Percentiles rank a stretch among this genome's conserved stretches.
These are phyloP conservation scores for Pogoniulus pusillus DNA, from an alignment of 2,797 vertebrate species.

Conservation along the genomic window DNA sequence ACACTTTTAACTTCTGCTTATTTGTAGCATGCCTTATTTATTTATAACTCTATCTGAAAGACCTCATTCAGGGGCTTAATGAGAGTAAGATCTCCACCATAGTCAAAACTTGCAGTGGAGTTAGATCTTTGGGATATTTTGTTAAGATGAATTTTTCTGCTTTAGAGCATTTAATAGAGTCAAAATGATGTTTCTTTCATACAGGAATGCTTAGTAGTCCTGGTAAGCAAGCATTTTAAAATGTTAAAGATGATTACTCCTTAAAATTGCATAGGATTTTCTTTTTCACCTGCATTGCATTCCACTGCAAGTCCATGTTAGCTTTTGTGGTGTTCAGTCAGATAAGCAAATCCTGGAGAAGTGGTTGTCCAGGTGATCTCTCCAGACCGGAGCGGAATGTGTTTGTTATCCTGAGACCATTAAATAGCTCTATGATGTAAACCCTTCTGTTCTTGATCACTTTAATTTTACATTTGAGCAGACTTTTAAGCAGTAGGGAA, in stretches of 20 bases:
- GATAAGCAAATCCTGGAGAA: not conserved
- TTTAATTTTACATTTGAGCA: not conserved
- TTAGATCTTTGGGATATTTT: not conserved
- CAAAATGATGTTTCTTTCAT: not conserved
- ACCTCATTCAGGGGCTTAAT: not conserved
- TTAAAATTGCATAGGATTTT: not conserved
- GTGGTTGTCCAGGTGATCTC: not conserved
- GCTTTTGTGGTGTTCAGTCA: not conserved
- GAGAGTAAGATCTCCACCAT: not conserved
- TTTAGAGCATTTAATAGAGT: not conserved
- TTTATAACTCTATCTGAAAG: not conserved
- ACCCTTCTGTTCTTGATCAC: not conserved
- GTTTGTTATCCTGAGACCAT: not conserved
- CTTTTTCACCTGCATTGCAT: not conserved
- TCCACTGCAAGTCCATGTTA: not conserved
- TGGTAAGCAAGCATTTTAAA: not conserved
- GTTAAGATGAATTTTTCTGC: not conserved
- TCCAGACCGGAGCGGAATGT: not conserved
- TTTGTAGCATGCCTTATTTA: not conserved
- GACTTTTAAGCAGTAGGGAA: not conserved
- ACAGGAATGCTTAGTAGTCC: not conserved
- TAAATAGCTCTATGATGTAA: not conserved
- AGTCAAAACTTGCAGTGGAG: not conserved
- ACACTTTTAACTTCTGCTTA: not conserved
- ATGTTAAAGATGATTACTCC: not conserved